Evolutionary conservation across 1,140 invertebrate genomes (phyloP).

Genomic region (Lutraria rhynchaena): DNA sequence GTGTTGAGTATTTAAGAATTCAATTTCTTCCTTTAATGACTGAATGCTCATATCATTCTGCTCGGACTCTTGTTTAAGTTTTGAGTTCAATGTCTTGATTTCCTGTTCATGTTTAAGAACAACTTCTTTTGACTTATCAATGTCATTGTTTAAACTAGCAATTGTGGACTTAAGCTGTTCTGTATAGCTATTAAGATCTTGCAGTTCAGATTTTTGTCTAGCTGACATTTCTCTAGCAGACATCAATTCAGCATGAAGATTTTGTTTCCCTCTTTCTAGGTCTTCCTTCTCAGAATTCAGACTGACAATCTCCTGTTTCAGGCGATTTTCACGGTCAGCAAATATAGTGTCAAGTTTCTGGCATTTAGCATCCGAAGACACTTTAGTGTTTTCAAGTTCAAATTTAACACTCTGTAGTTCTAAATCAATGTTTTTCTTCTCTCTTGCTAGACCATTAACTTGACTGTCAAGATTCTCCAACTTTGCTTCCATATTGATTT

Average conservation of each 20-base stretch:
- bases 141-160: not conserved
- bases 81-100: slow-evolving; percentile 1
- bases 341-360: slow-evolving; percentile 7
- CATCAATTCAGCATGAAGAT: slow-evolving; percentile 13
- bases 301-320: slow-evolving; percentile 4
- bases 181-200: not conserved
- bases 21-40: not conserved
- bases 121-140: not conserved
- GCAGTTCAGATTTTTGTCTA: slow-evolving; percentile 11
- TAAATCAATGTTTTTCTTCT: slow-evolving; percentile 20
- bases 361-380: not conserved
- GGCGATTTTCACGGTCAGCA: slow-evolving; percentile 4
- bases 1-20: slow-evolving; percentile 1
- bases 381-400: slow-evolving; percentile 12
- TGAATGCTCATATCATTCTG: not conserved
- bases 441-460: slow-evolving; percentile 1
- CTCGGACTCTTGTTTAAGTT: not conserved
- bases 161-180: slow-evolving; percentile 9
- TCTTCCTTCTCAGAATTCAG: slow-evolving; percentile 38
- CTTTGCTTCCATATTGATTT: slow-evolving; percentile 18
- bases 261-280: not conserved
- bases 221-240: not conserved
- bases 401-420: slow-evolving; percentile 45
- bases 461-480: slow-evolving; percentile 17
- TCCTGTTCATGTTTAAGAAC: slow-evolving; percentile 4